phyloP scores from a whole-genome alignment of 2,113 vertebrate genomes.

The Struthio camelus region DNA sequence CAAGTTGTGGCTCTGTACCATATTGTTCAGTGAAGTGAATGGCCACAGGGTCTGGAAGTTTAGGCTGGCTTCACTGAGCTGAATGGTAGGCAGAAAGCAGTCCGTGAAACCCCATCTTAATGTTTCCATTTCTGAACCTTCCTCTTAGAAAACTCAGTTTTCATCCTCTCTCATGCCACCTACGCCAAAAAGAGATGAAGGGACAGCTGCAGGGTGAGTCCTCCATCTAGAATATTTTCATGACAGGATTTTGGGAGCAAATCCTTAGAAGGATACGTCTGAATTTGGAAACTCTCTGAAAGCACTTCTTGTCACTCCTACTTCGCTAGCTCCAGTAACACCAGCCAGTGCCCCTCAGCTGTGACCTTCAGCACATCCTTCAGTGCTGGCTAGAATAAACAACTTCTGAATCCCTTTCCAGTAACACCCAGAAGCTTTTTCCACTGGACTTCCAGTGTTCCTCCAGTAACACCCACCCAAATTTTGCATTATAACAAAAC shows the following conservation, averaged over 20 bases:
- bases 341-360: not conserved
- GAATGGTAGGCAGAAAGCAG: not conserved
- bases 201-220: not conserved
- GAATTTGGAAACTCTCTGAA: not conserved
- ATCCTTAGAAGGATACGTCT: not conserved
- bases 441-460: not conserved
- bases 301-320: not conserved
- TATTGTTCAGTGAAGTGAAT: not conserved
- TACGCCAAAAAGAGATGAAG: not conserved
- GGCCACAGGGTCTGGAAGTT: not conserved
- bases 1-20: not conserved
- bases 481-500: not conserved
- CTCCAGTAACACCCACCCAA: conserved; percentile 5
- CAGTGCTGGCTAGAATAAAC: not conserved
- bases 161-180: not conserved
- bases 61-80: not conserved
- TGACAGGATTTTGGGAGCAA: not conserved
- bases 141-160: not conserved
- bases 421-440: not conserved
- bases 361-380: not conserved
- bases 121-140: not conserved
- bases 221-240: not conserved
- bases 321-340: not conserved
- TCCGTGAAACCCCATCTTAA: not conserved
- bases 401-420: not conserved